Percentiles rank a stretch among this genome's conserved stretches.
These are phyloP conservation scores for Deroplatys truncata DNA, from an alignment of 2,888 invertebrate species.

Conservation along the genomic window DNA sequence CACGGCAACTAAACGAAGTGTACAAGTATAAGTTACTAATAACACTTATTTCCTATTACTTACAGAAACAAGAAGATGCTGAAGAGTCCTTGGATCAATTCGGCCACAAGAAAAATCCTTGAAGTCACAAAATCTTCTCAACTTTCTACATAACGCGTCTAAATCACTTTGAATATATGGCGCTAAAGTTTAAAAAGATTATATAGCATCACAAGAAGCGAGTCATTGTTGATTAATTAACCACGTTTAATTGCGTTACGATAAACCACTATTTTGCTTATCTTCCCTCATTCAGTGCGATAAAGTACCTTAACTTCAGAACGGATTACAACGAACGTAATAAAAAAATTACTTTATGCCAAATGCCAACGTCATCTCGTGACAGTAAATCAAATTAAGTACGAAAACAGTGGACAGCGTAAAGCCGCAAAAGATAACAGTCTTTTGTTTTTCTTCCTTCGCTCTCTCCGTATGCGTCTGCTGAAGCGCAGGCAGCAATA, in stretches of 20 bases:
- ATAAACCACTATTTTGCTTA: not conserved
- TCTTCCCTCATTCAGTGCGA: not conserved
- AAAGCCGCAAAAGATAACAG: not conserved
- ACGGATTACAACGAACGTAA: not conserved
- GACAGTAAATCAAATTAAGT: slow-evolving; percentile 12
- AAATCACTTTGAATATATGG: not conserved
- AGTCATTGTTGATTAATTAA: not conserved
- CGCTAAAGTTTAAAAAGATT: too few species aligned
- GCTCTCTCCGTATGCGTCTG: slow-evolving; percentile 5
- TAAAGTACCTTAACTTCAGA: not conserved
- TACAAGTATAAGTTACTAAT: too few species aligned
- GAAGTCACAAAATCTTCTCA: not conserved
- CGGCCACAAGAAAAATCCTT: not conserved
- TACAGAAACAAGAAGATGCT: not conserved
- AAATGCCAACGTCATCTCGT: not conserved
- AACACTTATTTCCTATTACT: not conserved
- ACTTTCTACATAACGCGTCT: not conserved
- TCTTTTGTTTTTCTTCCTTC: not conserved
- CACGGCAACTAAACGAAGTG: too few species aligned
- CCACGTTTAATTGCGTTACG: not conserved
- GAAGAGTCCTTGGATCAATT: not conserved
- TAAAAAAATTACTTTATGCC: not conserved
- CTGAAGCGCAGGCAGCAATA: slow-evolving; percentile 15
- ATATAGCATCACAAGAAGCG: not conserved
- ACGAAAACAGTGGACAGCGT: not conserved